These are phyloP conservation scores for Agrilus planipennis DNA, from an alignment of 1,140 invertebrate species.

Conservation along the genomic window DNA sequence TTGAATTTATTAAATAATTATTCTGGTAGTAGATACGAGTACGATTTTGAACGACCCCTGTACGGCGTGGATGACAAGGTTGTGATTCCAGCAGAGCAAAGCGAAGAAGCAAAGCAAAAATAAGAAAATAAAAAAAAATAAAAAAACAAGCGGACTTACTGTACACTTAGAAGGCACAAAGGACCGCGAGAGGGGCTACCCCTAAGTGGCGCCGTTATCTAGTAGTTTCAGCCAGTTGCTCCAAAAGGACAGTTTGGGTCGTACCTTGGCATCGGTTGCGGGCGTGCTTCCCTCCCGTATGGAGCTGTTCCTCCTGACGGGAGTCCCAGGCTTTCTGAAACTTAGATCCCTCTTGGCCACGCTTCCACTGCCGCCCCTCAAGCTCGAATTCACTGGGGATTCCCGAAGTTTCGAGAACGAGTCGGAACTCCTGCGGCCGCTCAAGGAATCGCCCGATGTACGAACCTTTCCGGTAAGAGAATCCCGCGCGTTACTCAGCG, in stretches of 20 bases:
- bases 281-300: no score
- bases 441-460: no score
- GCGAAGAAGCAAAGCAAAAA: constrained; percentile 15
- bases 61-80: constrained; percentile 7
- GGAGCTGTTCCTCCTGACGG: constrained; percentile 18
- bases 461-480: constrained; percentile 44
- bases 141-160: constrained; percentile 32
- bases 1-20: not conserved
- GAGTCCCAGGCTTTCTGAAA: constrained; percentile 12
- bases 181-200: constrained; percentile 7
- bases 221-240: constrained; percentile 47
- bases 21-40: constrained; percentile 1
- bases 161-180: constrained; percentile 17
- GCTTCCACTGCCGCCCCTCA: not conserved
- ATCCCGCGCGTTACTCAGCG: constrained; percentile 39
- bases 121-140: constrained; percentile 23
- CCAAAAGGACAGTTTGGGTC: constrained; percentile 49
- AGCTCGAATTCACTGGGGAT: constrained; percentile 10
- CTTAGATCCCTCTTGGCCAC: not conserved
- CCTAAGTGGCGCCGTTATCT: constrained; percentile 34
- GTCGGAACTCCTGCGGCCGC: constrained; percentile 37
- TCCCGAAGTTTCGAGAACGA: constrained; percentile 26
- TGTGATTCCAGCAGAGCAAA: constrained; percentile 7
- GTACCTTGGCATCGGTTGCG: constrained; percentile 45
- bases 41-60: constrained; percentile 5